Base-by-base conservation (phyloP, 2,113 vertebrate species). In the Tenrec ecaudatus region DNA sequence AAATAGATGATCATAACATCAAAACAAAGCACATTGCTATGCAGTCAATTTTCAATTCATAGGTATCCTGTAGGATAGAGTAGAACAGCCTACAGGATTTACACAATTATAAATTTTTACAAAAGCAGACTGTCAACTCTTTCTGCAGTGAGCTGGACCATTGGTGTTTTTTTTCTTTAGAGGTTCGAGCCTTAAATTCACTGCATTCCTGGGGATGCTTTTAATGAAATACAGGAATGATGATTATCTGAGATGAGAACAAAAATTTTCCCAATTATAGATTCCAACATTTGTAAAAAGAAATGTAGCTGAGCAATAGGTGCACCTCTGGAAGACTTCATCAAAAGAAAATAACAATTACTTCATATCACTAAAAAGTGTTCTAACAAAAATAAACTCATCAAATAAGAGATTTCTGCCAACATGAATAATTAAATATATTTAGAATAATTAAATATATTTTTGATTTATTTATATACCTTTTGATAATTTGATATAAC, bases 321-420 rank as follows among this genome's bases (percentile, higher is more conserved):
- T 92, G 82, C 33, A 23, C 16, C n/a, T 82, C 57, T 19, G 33
- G 38, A 90, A 95, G 38, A 92, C 64, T 27, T 87, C 22, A 38
- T 1, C 87, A 92, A 87, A 33, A 69, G 10, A 69, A 57, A 29
- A 75, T 47, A 27, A 31, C 79, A 68, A 75, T 69, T 25, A 62
- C 19, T 86, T 81, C 9, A 8, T 38, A 40, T 69, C 40, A 69
- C 31, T 76, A 88, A 38, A 60, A 1, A 4, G 23, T 73, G 0
- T 81, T 40, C 62, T 38, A 66, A 82, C 83, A 83, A 29, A 80
- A 83, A 38, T 31, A 7, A 57, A 76, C 12, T 40, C 27, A 62
- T 86, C 8, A 88, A 86, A 43, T 19, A 58, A 4, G 7, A 47
- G 14, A 82, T 36, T 82, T 86, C 76, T 82, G 43, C 23, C 29